Evolutionary conservation across 2,797 vertebrate species (phyloP).

Genomic region (Sardinella longiceps): DNA sequence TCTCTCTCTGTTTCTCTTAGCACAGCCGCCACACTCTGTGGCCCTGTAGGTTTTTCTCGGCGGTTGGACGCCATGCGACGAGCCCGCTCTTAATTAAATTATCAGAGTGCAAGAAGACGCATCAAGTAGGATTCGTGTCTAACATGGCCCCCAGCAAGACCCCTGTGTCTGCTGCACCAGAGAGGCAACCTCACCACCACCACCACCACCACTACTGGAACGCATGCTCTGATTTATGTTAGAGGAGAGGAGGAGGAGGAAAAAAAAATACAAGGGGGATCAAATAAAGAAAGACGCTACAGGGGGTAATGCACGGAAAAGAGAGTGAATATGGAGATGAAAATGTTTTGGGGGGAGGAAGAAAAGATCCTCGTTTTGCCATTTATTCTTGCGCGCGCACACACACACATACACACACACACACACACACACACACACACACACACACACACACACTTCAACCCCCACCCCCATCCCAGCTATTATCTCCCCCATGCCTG

Average conservation of each 20-base stretch:
- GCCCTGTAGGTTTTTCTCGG: constrained; percentile 19
- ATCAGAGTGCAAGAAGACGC: constrained; percentile 74
- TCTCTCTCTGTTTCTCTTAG: too few species aligned
- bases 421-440: too few species aligned
- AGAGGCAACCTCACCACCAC: constrained; percentile 23
- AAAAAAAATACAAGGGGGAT: not conserved
- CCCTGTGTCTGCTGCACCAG: constrained; percentile 9
- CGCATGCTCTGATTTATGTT: constrained; percentile 59
- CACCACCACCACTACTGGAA: constrained; percentile 41
- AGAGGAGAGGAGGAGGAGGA: not conserved
- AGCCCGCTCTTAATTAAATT: constrained; percentile 74
- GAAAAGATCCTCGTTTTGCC: not conserved
- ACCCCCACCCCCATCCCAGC: not conserved
- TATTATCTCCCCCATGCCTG: not conserved
- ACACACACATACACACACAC: not conserved
- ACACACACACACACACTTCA: too few species aligned
- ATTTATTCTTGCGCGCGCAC: not conserved
- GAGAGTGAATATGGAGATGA: not conserved
- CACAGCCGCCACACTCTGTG: too few species aligned
- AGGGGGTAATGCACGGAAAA: not conserved
- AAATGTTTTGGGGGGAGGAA: not conserved
- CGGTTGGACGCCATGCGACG: constrained; percentile 39
- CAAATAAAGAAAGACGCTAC: constrained; percentile 11
- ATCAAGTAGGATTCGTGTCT: constrained; percentile 75
- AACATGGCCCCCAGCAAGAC: constrained; percentile 69